phyloP scores from a whole-genome alignment of 2,888 invertebrate genomes.

The Atherix ibis region DNA sequence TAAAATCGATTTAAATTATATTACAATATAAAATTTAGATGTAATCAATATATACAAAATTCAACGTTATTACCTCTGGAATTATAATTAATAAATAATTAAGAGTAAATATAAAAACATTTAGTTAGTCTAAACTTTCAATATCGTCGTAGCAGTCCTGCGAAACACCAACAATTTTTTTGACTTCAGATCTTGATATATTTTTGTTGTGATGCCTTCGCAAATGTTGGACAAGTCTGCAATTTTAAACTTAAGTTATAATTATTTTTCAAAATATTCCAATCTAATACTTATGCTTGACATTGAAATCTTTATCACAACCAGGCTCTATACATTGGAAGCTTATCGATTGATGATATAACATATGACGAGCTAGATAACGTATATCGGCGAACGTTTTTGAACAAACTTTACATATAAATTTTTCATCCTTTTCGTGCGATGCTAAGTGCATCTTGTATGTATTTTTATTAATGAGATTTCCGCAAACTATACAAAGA shows the following conservation, averaged over 20 bases:
- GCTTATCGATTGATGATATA: constrained; percentile 2
- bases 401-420: constrained; percentile 3
- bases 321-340: constrained; percentile 2
- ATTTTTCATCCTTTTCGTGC: neutral
- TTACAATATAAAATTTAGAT: too few relatives aligned
- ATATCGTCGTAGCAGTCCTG: too few relatives aligned
- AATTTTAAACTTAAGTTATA: neutral
- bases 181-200: constrained; percentile 4
- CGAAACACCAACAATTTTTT: too few relatives aligned
- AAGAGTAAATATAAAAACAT: too few relatives aligned
- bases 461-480: neutral
- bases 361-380: constrained; percentile 5
- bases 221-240: constrained; percentile 4
- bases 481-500: constrained; percentile 2
- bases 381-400: constrained; percentile 5
- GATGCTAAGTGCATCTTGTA: constrained; percentile 5
- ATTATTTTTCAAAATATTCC: neutral
- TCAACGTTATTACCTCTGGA: too few relatives aligned
- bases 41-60: too few relatives aligned
- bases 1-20: too few relatives aligned
- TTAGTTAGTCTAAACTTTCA: too few relatives aligned
- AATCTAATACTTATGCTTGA: constrained; percentile 6
- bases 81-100: too few relatives aligned
- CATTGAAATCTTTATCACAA: constrained; percentile 4
- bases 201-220: constrained; percentile 3